phyloP scores from a whole-genome alignment of 2,888 invertebrate species.

The Heteromurus nitidus region DNA sequence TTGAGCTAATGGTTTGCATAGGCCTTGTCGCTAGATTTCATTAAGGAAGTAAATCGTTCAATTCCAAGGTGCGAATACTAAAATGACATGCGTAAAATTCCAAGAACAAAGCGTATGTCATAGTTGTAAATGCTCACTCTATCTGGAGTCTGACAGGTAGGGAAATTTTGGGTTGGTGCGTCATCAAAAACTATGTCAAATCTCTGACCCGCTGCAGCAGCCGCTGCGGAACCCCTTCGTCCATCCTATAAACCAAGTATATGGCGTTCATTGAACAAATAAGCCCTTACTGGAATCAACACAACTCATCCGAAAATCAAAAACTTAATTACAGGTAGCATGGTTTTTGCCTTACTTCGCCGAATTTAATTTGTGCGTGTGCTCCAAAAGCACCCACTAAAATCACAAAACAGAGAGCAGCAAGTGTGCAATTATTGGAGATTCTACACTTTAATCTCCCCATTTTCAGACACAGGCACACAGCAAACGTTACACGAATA shows the following conservation, averaged over 20 bases:
- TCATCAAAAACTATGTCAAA: slow-evolving; percentile 73
- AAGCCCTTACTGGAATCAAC: too few species aligned
- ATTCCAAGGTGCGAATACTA: slow-evolving; percentile 5
- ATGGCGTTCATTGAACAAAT: too few species aligned
- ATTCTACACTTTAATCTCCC: neutral
- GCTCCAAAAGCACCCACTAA: slow-evolving; percentile 19
- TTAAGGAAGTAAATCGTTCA: slow-evolving; percentile 12
- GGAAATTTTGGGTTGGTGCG: slow-evolving; percentile 63
- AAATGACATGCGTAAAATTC: slow-evolving; percentile 27
- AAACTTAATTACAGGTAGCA: too few species aligned
- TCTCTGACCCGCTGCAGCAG: slow-evolving; percentile 31
- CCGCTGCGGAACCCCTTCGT: slow-evolving; percentile 20
- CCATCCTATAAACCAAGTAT: slow-evolving; percentile 48
- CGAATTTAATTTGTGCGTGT: slow-evolving; percentile 54
- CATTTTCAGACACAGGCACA: neutral
- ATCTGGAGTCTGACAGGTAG: slow-evolving; percentile 69
- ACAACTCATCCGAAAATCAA: too few species aligned
- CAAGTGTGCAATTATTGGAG: neutral
- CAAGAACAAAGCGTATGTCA: neutral
- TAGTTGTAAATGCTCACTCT: slow-evolving; percentile 57
- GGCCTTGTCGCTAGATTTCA: slow-evolving; percentile 68
- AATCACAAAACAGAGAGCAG: neutral
- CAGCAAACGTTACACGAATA: neutral
- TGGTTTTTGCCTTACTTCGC: slow-evolving; percentile 61
- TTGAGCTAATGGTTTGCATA: slow-evolving; percentile 72